phyloP scores from a whole-genome alignment of 2,888 invertebrate species.

The Drosophila melanosoma region DNA sequence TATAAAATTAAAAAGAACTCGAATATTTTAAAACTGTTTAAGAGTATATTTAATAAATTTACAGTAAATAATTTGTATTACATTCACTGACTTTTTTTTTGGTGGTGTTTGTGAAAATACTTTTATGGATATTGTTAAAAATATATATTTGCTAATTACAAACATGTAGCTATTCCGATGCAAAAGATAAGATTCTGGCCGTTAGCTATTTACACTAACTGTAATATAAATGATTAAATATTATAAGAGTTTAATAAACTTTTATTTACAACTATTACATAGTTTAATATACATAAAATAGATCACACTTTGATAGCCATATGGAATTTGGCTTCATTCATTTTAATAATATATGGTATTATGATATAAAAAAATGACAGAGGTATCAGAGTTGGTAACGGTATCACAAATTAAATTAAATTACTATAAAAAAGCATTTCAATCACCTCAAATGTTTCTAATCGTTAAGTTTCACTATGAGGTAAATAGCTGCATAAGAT shows the following conservation, averaged over 20 bases:
- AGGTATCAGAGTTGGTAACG: background rate
- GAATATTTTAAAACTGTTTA: background rate
- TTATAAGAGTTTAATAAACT: too few relatives aligned
- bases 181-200: background rate
- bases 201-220: background rate
- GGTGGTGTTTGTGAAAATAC: background rate
- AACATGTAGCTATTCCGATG: too few relatives aligned
- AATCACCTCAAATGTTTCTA: background rate
- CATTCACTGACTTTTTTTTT: background rate
- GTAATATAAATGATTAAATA: background rate
- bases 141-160: background rate
- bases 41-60: background rate
- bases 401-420: background rate
- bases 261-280: background rate
- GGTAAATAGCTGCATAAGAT: background rate
- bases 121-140: background rate
- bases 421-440: background rate
- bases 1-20: background rate
- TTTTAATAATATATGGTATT: background rate
- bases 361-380: background rate
- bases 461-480: background rate
- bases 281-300: background rate
- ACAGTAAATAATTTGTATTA: background rate
- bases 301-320: background rate
- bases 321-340: background rate